Evolutionary conservation across 2,888 invertebrate genomes (phyloP).

Genomic region (Conops quadrifasciatus): DNA sequence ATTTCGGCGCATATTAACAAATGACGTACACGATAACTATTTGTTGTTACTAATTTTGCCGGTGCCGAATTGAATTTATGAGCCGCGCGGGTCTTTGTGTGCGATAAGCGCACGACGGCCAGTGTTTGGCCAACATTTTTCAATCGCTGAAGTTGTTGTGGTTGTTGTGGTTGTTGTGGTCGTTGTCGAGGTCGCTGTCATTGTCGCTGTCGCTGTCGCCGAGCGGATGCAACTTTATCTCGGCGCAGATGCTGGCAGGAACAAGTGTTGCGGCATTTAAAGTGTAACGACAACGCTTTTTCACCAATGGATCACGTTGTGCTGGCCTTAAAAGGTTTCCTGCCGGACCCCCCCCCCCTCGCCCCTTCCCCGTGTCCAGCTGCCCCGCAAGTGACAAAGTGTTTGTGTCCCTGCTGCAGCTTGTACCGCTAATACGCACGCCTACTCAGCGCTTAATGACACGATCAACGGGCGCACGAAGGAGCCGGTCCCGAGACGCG

Average conservation of each 20-base stretch:
- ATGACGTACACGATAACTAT: slow-evolving; percentile 30
- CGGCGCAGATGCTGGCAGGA: slow-evolving; percentile 1
- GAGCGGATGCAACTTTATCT: slow-evolving; percentile 26
- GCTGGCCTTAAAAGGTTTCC: slow-evolving; percentile 5
- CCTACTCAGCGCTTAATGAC: slow-evolving; percentile 61
- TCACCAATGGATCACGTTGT: slow-evolving; percentile 37
- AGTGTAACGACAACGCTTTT: slow-evolving; percentile 48
- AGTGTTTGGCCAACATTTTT: too few relatives aligned
- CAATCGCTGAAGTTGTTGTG: too few relatives aligned
- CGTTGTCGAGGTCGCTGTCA: slow-evolving; percentile 30
- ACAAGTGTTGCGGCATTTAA: slow-evolving; percentile 33
- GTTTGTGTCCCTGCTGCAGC: slow-evolving; percentile 50
- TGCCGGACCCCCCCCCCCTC: background rate
- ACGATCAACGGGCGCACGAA: slow-evolving; percentile 43
- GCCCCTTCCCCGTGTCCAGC: background rate
- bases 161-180: slow-evolving; percentile 32
- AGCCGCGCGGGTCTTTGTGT: background rate
- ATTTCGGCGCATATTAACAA: slow-evolving; percentile 24
- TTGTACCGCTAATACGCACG: slow-evolving; percentile 65
- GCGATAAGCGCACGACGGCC: slow-evolving; percentile 22
- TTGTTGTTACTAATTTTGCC: slow-evolving; percentile 33
- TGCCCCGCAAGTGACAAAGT: slow-evolving; percentile 46
- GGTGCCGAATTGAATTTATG: slow-evolving; percentile 27
- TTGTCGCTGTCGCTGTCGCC: slow-evolving; percentile 5
- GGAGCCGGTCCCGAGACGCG: slow-evolving; percentile 27